Conservation (phyloP, 2,797 vertebrate genomes). For the Nothura maculosa region DNA sequence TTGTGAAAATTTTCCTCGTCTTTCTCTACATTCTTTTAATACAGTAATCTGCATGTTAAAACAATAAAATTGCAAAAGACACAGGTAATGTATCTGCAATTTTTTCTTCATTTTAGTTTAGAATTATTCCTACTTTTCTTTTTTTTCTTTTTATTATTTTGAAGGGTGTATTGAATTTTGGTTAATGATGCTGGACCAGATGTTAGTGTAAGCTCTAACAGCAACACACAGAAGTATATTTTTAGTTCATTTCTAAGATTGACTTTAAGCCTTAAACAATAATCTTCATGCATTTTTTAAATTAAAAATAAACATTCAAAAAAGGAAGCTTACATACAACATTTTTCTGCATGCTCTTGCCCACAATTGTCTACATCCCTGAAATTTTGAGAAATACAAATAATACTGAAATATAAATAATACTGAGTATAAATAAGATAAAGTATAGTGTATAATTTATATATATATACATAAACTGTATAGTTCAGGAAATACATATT, state of each 20-base stretch:
- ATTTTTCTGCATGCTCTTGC: not conserved
- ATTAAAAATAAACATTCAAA: not conserved
- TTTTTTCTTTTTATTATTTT: not conserved
- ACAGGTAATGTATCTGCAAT: fast-evolving
- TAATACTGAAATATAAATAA: not conserved
- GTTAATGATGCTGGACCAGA: not conserved
- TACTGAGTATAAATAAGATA: not conserved
- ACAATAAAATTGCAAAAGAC: not conserved
- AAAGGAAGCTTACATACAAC: not conserved
- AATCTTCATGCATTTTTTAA: not conserved
- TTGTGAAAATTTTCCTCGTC: not conserved
- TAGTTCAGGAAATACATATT: no score
- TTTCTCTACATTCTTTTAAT: not conserved
- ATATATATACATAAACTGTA: no score
- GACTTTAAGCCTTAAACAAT: not conserved
- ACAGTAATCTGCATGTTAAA: not conserved
- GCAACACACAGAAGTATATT: not conserved
- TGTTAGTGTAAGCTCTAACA: not conserved
- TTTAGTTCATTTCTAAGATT: not conserved
- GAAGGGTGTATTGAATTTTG: not conserved
- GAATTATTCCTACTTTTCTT: not conserved
- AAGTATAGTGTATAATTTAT: not conserved
- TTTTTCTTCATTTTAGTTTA: not conserved
- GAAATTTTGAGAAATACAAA: not conserved
- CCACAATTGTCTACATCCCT: not conserved